A percentile compares a stretch with the other conserved stretches of the same genome.
Evolutionary conservation across 2,113 vertebrate species (phyloP).

Genomic region (Poeciliopsis retropinna): DNA sequence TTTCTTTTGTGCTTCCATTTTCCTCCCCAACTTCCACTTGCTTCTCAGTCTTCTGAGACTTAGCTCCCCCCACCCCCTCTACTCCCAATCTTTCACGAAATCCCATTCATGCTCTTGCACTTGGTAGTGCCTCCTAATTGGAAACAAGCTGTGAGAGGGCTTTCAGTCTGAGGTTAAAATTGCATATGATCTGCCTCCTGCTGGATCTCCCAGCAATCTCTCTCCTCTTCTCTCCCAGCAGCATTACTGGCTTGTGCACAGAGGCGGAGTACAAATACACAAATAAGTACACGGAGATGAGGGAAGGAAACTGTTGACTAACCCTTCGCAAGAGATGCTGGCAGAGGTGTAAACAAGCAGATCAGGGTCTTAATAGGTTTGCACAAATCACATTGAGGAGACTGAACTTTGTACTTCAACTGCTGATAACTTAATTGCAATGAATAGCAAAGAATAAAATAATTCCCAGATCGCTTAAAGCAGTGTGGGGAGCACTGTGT

Average conservation of each 20-base stretch:
- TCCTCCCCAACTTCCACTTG: constrained; percentile 34
- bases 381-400: neutral
- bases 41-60: constrained; percentile 39
- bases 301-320: constrained; percentile 31
- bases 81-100: constrained; percentile 27
- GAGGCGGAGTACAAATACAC: constrained; percentile 39
- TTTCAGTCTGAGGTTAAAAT: constrained; percentile 73
- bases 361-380: neutral
- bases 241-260: constrained; percentile 42
- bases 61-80: neutral
- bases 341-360: constrained; percentile 5
- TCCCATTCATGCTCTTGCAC: constrained; percentile 47
- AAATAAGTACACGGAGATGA: constrained; percentile 29
- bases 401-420: neutral
- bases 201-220: constrained; percentile 44
- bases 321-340: neutral
- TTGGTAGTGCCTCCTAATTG: constrained; percentile 76
- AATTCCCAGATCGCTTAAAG: neutral
- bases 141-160: constrained; percentile 73
- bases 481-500: neutral
- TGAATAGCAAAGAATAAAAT: too few species aligned
- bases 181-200: constrained; percentile 71
- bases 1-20: constrained; percentile 26
- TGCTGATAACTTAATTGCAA: neutral
- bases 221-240: constrained; percentile 55